Conservation (phyloP, 2,113 vertebrate species). For the Sakesphorus luctuosus region DNA sequence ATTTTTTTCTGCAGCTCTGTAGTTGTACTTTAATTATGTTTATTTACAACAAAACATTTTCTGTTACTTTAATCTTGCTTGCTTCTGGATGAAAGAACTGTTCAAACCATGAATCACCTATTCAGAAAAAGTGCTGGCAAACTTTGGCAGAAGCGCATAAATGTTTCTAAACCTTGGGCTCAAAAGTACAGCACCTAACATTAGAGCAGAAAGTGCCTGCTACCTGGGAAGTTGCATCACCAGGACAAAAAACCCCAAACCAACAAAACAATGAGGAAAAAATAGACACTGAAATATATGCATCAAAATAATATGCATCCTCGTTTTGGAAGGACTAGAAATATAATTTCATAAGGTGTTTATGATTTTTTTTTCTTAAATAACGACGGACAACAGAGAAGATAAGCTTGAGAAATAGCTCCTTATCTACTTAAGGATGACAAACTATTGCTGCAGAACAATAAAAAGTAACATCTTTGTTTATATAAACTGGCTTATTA, state of each 20-base stretch:
- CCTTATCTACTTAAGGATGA: neutral
- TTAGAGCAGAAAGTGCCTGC: neutral
- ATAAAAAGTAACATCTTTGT: neutral
- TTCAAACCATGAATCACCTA: neutral
- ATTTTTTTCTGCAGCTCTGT: neutral
- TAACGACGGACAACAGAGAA: neutral
- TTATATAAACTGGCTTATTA: neutral
- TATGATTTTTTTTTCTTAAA: neutral
- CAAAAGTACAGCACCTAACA: neutral
- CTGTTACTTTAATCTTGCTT: neutral
- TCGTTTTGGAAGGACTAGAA: neutral
- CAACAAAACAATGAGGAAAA: too few relatives aligned
- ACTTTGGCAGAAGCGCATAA: rapidly evolving
- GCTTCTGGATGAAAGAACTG: neutral
- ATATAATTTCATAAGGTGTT: neutral
- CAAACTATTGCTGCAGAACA: neutral
- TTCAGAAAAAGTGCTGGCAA: neutral
- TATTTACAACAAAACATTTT: neutral
- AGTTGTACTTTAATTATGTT: neutral
- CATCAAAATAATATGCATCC: neutral
- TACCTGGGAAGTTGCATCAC: neutral
- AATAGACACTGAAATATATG: neutral
- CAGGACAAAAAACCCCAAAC: neutral
- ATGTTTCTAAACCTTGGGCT: neutral
- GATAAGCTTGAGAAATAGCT: neutral